Conservation (phyloP, 2,888 invertebrate genomes). For the Ennomos fuscantarius region DNA sequence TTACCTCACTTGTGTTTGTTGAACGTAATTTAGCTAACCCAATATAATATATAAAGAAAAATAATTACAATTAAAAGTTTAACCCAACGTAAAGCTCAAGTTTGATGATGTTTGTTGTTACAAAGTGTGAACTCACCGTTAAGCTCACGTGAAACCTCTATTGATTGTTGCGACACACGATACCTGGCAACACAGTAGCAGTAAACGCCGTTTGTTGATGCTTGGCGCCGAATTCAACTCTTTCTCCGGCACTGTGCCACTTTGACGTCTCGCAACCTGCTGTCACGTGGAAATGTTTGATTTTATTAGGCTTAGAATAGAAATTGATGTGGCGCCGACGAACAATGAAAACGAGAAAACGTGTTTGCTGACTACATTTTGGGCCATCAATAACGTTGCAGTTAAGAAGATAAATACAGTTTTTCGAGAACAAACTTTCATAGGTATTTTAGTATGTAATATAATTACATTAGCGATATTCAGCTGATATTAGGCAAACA, state of each 20-base stretch:
- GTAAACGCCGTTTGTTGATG: constrained; percentile 29
- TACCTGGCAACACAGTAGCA: constrained; percentile 51
- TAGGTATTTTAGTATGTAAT: not conserved
- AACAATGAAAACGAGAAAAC: constrained; percentile 26
- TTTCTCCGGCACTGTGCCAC: constrained; percentile 15
- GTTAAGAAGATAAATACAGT: constrained; percentile 19
- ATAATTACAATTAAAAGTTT: no score
- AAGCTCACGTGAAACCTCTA: constrained; percentile 28
- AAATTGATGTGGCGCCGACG: constrained; percentile 37
- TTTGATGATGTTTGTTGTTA: no score
- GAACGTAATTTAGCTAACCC: no score
- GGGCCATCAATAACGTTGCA: constrained; percentile 13
- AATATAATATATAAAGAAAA: no score
- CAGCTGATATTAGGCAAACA: constrained; percentile 2
- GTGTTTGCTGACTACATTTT: constrained; percentile 19
- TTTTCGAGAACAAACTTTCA: constrained; percentile 12
- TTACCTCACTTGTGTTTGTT: no score
- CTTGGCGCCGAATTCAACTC: constrained; percentile 30
- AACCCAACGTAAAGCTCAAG: no score
- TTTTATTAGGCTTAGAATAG: constrained; percentile 32
- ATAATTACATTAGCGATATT: no score
- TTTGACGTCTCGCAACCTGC: constrained; percentile 15
- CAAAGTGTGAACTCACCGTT: constrained; percentile 27
- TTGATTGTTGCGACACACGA: constrained; percentile 52
- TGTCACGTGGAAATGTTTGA: constrained; percentile 30